These are phyloP conservation scores for Tinamus major DNA, from an alignment of 2,797 vertebrate species.

Conservation along the genomic window DNA sequence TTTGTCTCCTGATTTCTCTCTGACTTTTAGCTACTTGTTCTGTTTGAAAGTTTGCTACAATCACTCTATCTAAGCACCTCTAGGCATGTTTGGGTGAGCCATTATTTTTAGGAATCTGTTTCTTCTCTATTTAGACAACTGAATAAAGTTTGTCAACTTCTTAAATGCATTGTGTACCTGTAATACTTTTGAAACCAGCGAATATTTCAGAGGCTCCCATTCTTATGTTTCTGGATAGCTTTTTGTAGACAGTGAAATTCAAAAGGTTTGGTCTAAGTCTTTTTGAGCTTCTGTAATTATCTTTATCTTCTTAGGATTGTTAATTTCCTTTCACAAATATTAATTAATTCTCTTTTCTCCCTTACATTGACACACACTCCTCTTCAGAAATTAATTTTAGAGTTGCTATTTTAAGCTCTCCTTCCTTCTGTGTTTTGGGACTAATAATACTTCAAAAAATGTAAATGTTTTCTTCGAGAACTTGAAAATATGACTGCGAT, in stretches of 20 bases:
- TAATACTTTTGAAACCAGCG: neutral
- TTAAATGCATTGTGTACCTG: neutral
- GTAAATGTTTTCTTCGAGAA: neutral
- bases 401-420: neutral
- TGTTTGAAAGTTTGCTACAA: neutral
- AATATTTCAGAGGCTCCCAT: neutral
- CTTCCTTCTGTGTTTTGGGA: neutral
- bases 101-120: neutral
- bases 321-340: neutral
- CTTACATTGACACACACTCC: neutral
- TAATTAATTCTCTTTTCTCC: neutral
- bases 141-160: neutral
- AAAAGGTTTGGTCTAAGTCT: neutral
- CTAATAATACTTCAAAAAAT: neutral
- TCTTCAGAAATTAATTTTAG: neutral
- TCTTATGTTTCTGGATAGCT: rapidly evolving
- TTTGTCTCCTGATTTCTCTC: neutral
- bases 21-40: neutral
- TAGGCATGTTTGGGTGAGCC: neutral
- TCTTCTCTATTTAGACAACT: neutral
- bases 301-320: neutral
- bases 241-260: neutral
- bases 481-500: neutral
- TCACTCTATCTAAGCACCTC: neutral
- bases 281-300: neutral